Evolutionary conservation across 2,797 vertebrate species (phyloP), one percentile per base, ranked within the genome.

Genomic region (Darevskia mixta): DNA sequence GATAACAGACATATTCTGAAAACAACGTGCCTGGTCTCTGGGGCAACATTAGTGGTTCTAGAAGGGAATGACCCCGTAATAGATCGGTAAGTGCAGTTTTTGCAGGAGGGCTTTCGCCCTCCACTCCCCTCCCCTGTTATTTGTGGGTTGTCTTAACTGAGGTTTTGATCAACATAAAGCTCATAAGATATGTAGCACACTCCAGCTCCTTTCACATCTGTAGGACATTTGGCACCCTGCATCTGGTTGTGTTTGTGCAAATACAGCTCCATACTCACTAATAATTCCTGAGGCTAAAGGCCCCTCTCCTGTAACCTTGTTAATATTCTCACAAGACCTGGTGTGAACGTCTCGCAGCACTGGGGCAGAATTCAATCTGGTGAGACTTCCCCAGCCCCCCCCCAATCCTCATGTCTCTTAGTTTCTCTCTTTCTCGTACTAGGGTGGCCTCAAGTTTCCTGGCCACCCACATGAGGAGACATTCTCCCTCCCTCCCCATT

Each of bases 201-300:
- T 73, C 91, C 0, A 89, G 91, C 94, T 96, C 92, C 89, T 92
- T 91, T 93, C 95, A 98, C 98, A 99, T 98, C 98, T 99, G 98
- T 96, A 98, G 97, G 95, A 98, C 96, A 98, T 98, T 98, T 97
- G 96, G 97, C 94, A 90, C 95, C 96, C 97, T 98, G 98, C 98
- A 98, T 99, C 98, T 99, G 98, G 98, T 98, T 98, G 98, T 97
- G 96, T 98, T 98, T 98, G 97, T 95, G 97, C 97, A 98, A 98
- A 98, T 98, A 98, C 98, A 98, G 98, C 98, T 98, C 98, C 98
- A 98, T 98, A 99, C 98, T 98, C 98, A 98, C 98, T 97, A 98
- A 98, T 98, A 97, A 98, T 98, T 98, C 98, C 98, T 79, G 97
- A 97, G 98, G 98, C 98, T 91, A 95, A 97, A 96, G 95, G 93